Base-by-base conservation (phyloP, 2,797 vertebrate species). In the Mustela erminea region DNA sequence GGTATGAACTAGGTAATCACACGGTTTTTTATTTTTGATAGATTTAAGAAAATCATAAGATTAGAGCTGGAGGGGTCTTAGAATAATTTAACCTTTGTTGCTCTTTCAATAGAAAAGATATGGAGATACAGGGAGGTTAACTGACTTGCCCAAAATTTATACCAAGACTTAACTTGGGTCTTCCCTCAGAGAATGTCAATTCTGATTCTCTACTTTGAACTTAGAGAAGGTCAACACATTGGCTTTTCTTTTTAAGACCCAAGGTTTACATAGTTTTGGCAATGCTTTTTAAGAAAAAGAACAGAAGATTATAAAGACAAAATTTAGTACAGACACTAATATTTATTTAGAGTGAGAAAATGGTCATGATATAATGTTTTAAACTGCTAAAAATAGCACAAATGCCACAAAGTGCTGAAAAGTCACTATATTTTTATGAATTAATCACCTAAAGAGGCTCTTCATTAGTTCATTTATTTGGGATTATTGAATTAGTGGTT, bases 201-300 rank as follows among this genome's bases (percentile, higher is more conserved):
- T 90, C 5, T 41, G 70, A 64, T 49, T 77, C 52, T 49, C 68
- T 3, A 81, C 64, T 93, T 97, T 92, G 2, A 13, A 60, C 35
- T 89, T 72, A 84, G 38, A 78, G 21, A 95, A 92, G 60, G 14
- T 89, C 54, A 95, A 58, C 12, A 54, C 32, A 3, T 95, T 60
- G 21, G 41, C 4, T 9, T 80, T 87, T 14, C 7, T 87, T 94
- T 92, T 75, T 49, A 90, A 96, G 58, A 96, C 11, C 27, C 29
- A 15, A 94, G 15, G 20, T 1, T 81, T 87, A 29, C 9, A 87
- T 43, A 78, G 68, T 58, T 77, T 72, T 93, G 56, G 2, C 64
- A 10, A 64, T 66, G 7, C 32, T 14, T 96, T 90, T 58, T 88
- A 97, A 94, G 58, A 93, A 87, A 94, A 93, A 64, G 18, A 77